A percentile compares a stretch with the other conserved stretches of the same genome.
These are phyloP conservation scores for Helostoma temminkii DNA, from an alignment of 2,797 vertebrate genomes.

Conservation along the genomic window DNA sequence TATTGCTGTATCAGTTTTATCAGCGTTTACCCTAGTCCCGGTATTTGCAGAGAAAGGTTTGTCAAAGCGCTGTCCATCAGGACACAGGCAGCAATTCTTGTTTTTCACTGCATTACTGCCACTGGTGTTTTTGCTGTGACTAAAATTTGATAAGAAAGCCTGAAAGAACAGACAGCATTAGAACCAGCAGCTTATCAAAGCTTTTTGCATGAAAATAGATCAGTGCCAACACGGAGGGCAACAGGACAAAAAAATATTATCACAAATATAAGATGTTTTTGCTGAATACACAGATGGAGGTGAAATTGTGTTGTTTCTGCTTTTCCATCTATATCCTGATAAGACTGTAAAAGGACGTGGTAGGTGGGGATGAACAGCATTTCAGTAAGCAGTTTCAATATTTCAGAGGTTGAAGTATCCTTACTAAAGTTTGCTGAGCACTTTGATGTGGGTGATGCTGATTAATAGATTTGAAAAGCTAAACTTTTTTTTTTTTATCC, in stretches of 20 bases:
- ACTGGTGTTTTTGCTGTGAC: conserved; percentile 42
- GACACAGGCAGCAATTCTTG: neutral
- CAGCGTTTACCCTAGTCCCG: neutral
- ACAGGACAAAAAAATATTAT: conserved; percentile 67
- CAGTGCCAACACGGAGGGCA: conserved; percentile 58
- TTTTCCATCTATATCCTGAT: conserved; percentile 62
- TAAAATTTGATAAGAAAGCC: conserved; percentile 61
- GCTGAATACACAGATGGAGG: conserved; percentile 70
- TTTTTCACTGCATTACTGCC: conserved; percentile 21
- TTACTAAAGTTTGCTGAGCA: conserved; percentile 42
- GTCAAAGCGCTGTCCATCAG: conserved; percentile 14
- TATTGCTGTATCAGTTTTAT: neutral
- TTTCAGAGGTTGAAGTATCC: conserved; percentile 46
- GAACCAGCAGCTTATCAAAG: conserved; percentile 66
- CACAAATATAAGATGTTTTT: conserved; percentile 71
- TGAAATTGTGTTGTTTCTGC: conserved; percentile 70
- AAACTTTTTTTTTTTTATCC: conserved; percentile 37
- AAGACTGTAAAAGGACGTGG: conserved; percentile 63
- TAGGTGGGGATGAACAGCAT: conserved; percentile 32
- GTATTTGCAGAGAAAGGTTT: conserved; percentile 1
- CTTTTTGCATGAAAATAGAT: conserved; percentile 67
- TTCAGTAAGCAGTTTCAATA: conserved; percentile 62
- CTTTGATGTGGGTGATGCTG: conserved; percentile 63
- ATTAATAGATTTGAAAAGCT: conserved; percentile 65
- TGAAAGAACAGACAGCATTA: conserved; percentile 54